Evolutionary conservation across 2,113 vertebrate genomes (phyloP), one percentile per base, ranked within the genome.

Genomic region (Pygoscelis adeliae): DNA sequence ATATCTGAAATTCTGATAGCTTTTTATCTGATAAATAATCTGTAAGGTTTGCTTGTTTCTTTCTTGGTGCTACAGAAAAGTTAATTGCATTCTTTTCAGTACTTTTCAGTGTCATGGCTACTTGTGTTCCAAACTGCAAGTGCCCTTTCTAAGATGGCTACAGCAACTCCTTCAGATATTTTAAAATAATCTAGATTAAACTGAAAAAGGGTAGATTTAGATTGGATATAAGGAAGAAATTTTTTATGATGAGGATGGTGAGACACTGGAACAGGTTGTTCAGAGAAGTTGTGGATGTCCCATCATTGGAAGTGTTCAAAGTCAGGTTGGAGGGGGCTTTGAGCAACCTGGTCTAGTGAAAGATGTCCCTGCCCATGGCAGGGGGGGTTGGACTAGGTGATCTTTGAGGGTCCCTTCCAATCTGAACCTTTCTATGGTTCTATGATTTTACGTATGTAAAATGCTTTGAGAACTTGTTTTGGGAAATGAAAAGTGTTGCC

Each of bases 141-240:
- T 36, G 5, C 3, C n/a, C 13, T 56, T 85, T 63, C 34, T 65
- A n/a, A 49, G 26, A 44, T 9, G 18, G 6, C 55, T 84, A 32
- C 22, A 74, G 19, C 25, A 61, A 32, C 14, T 52, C 19, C 26
- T 69, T 50, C 23, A 83, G 26, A 15, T 42, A 50, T 46, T 73
- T 91, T 80, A 53, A 62, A 47, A 56, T 27, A n/a, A 23, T 59
- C 42, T 79, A 56, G 8, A 44, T 61, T 56, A 36, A 83, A 56
- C 0, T 12, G 7, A n/a, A 71, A n/a, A 15, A 19, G 0, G 9
- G 13, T 44, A 27, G 7, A 22, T 46, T 30, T 62, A n/a, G 4
- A 15, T 7, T 47, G 20, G 8, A 47, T 74, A 34, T 6, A 44
- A 32, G 20, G 11, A 56, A n/a, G 15, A 78, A 7, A 11, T 53